Conservation (phyloP, 2,888 invertebrate genomes). For the Tanypteryx hageni region DNA sequence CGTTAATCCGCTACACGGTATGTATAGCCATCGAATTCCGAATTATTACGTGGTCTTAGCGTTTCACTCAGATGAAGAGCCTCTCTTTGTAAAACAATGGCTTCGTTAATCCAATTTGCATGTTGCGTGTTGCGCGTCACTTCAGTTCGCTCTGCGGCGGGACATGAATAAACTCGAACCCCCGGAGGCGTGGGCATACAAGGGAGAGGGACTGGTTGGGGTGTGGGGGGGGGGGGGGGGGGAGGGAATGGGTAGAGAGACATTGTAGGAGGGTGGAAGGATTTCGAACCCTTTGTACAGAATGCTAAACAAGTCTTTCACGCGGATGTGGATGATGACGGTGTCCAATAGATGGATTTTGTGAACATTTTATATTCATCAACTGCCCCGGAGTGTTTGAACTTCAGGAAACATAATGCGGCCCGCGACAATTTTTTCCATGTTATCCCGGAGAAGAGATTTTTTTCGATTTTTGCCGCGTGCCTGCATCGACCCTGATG, state of each 20-base stretch:
- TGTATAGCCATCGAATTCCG: neutral
- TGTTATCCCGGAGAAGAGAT: neutral
- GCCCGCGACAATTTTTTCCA: neutral
- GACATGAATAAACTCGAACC: conserved; percentile 44
- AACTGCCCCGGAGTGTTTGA: too few relatives aligned
- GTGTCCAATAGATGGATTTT: neutral
- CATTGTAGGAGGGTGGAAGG: neutral
- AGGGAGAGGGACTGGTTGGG: too few relatives aligned
- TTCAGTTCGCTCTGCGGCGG: conserved; percentile 20
- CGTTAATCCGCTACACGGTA: neutral
- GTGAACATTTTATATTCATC: neutral
- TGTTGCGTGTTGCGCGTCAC: conserved; percentile 58
- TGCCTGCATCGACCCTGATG: neutral
- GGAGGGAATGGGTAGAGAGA: neutral
- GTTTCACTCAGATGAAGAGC: conserved; percentile 33
- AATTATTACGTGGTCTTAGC: conserved; percentile 55
- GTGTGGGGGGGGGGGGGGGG: neutral
- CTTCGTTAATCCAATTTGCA: conserved; percentile 62
- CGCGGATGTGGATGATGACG: neutral
- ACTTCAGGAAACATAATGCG: neutral
- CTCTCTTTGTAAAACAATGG: conserved; percentile 55
- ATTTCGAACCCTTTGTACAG: neutral
- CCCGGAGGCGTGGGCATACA: neutral
- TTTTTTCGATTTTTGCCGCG: neutral
- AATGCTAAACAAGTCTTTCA: conserved; percentile 14